Conservation (phyloP, 2,797 vertebrate genomes). For the Liasis olivaceus region DNA sequence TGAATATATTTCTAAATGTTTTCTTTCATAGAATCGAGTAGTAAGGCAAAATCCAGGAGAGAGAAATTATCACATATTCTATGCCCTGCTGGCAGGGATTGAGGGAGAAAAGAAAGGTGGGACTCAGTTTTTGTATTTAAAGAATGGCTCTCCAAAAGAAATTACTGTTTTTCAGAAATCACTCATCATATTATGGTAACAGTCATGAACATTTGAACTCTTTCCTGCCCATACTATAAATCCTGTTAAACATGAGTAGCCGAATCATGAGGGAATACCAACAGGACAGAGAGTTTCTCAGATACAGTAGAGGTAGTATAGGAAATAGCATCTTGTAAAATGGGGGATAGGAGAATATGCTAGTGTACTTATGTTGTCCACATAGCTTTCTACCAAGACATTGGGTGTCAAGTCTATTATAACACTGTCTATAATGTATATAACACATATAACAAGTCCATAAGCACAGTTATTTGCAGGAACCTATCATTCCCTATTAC, state of each 20-base stretch:
- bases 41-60: slow-evolving; percentile 95
- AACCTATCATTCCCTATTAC: background rate
- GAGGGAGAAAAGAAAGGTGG: slow-evolving; percentile 85
- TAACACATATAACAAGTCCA: background rate
- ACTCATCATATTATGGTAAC: background rate
- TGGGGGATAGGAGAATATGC: background rate
- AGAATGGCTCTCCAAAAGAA: background rate
- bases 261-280: background rate
- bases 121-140: slow-evolving; percentile 9
- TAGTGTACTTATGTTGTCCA: background rate
- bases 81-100: slow-evolving; percentile 91
- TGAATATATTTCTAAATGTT: slow-evolving; percentile 38
- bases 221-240: background rate
- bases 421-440: background rate
- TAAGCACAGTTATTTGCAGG: background rate
- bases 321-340: background rate
- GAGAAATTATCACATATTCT: slow-evolving; percentile 98
- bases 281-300: background rate
- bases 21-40: slow-evolving; percentile 88
- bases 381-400: background rate
- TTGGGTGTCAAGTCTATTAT: background rate
- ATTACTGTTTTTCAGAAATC: background rate
- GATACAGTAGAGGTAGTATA: background rate
- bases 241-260: background rate
- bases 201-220: background rate